Conservation (phyloP, 2,113 vertebrate genomes). For the Urocitellus parryii region DNA sequence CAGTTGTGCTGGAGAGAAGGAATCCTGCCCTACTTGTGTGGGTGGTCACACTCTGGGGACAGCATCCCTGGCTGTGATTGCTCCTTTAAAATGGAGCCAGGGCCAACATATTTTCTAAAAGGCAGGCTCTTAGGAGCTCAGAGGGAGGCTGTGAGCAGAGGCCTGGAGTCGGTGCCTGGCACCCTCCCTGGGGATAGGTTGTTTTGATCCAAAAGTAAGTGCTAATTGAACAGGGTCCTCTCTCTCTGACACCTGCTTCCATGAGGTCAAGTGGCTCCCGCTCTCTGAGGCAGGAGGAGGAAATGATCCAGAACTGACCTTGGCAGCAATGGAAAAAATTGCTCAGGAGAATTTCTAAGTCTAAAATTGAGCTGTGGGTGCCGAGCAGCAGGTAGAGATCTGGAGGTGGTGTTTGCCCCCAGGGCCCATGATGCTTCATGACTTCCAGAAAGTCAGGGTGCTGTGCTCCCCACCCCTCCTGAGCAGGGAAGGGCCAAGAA, state of each 20-base stretch:
- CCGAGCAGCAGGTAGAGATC: background rate
- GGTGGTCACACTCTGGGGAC: no score
- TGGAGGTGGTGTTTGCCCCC: background rate
- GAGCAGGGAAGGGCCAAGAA: background rate
- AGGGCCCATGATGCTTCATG: background rate
- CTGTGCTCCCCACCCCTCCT: background rate
- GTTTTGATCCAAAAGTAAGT: background rate
- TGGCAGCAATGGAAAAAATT: background rate
- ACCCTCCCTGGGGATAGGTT: background rate
- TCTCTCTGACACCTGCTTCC: background rate
- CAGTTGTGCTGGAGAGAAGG: background rate
- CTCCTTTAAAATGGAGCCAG: background rate
- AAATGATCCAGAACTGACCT: background rate
- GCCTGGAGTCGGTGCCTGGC: fast-evolving
- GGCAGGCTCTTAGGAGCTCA: background rate
- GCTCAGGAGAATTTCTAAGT: background rate
- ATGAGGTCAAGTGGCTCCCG: background rate
- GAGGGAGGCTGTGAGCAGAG: no score
- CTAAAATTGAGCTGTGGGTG: background rate
- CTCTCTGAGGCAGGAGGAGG: background rate
- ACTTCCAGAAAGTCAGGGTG: background rate
- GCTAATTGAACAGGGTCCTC: background rate
- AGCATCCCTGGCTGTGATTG: fast-evolving
- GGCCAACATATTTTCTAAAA: background rate
- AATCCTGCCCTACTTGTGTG: background rate